Base-by-base conservation (phyloP, 53 echinoderm and acorn worm genomes). In the Crossaster papposus region DNA sequence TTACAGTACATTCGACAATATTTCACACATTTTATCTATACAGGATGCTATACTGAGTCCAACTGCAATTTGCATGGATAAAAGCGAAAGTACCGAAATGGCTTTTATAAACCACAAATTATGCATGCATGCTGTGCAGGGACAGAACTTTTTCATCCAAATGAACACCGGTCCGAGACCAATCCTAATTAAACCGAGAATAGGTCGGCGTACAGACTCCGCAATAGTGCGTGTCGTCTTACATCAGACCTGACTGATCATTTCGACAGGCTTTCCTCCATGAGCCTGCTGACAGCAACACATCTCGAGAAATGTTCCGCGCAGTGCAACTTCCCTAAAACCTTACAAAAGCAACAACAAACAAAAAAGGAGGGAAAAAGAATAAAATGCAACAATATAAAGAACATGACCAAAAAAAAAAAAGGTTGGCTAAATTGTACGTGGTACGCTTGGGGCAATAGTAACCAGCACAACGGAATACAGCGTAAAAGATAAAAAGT, bases 371-470 rank as follows among this genome's bases (percentile, higher is more conserved):
- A 30, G 10, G 12, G n/a, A 30, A 14, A n/a, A 31, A 37, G 17
- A 30, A 36, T 6, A 30, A 83, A 85, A 72, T 72, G 85, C 72
- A 73, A 85, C 73, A 85, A 72, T 85, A 72, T 53, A 72, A 72
- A 85, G 72, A 73, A 78, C 23, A 8, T n/a, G n/a, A n/a, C n/a
- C n/a, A n/a, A n/a, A n/a, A n/a, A n/a, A n/a, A n/a, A n/a, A n/a
- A n/a, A 36, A 9, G 31, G 73, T 53, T 11, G 14, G 17, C 50
- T 1, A 37, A 24, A 64, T 83, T 83, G 72, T 52, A 50, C 32
- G 51, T 82, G 80, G 55, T 68, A 34, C 15, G 82, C 82, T 68
- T 0, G 0, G 73, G 73, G 71, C 22, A 51, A 31, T 22, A 65
- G 32, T 30, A 38, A 20, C 53, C 73, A 18, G 30, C 17, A 31